Base-by-base conservation (phyloP, 2,888 invertebrate species). In the Caenorhabditis sulstoni region DNA sequence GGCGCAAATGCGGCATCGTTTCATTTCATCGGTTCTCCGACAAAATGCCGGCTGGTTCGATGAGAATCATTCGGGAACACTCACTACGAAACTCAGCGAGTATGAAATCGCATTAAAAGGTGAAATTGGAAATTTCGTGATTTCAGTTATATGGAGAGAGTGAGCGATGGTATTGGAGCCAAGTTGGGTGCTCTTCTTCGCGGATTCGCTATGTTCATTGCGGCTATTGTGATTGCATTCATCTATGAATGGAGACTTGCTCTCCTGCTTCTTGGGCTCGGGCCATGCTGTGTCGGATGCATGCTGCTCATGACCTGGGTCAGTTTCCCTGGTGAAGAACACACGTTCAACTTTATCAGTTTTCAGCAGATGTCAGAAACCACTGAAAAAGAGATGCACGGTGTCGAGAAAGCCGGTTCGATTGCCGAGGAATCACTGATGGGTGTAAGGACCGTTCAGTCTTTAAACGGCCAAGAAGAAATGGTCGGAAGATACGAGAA, bases 41-140 rank as follows among this genome's bases (percentile, higher is more conserved):
- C 86, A 86, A 65, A 85, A 86, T 68, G 86, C 86, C 12, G 86
- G 85, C 12, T 86, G 86, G 85, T 85, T 85, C 62, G 86, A 86
- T 57, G 79, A 78, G 50, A 70, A 86, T 41, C 86, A 86, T 55
- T 81, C 82, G 12, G 86, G 86, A 29, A 79, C 80, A 0, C 74
- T 86, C 8, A 82, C 85, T 2, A 85, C 85, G 0, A 82, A 73
- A 37, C 74, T 86, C 16, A 85, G 85, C 62, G 86, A 86, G 86
- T 86, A 47, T 50, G 81, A 29, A 29, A 29, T 7, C 3, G 4
- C 29, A 29, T 29, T 29, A n/a, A n/a, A n/a, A n/a, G 39, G 7
- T 35, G n/a, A n/a, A 35, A 4, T n/a, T 37, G 1, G 45, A 14
- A 22, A 41, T 57, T 22, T 37, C 7, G 5, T 41, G 29, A 29